Evolutionary conservation across 1,140 invertebrate species (phyloP), one percentile per base, ranked within the genome.

Genomic region (Pachypeltis micranthus): DNA sequence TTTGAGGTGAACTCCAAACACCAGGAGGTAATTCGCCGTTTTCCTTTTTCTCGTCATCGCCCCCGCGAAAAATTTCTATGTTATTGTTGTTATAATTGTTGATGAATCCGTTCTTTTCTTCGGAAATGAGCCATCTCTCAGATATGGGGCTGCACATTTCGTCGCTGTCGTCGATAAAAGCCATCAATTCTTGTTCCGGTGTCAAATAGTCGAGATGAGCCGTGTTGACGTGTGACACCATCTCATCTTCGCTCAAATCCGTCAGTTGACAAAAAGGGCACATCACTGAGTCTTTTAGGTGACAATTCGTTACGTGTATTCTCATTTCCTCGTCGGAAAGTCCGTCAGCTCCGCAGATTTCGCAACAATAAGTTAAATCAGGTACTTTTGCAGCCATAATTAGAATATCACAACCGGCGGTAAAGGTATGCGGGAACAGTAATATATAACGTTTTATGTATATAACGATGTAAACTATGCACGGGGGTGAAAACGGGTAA

Each of bases 211-310:
- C 86, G 44, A 90, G 78, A 75, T 91, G 88, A 16, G 83, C 86
- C 64, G 82, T 83, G 73, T 90, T 89, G 1, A 91, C 87, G 71
- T 91, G 88, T 14, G 84, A 72, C 60, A 86, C 74, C 74, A 91
- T 84, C 74, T 91, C 87, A 16, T 84, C 81, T 2, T 83, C 80
- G 21, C 83, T 83, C 12, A 85, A 80, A 63, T 84, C 81, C 12
- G 81, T 81, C 34, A 89, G 76, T 71, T 89, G 86, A 74, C 90
- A 92, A 72, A 91, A 90, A 0, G 88, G 87, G 71, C 89, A 91
- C 28, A 83, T 83, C 19, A 82, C 81, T 59, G 84, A 81, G 2
- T 85, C 85, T 63, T 89, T 85, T 2, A 91, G 79, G 74, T 91
- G 88, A 68, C 81, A 83, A 25, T 83, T 77, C 29, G 86, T 76